Evolutionary conservation across 2,888 invertebrate species (phyloP), one percentile per base, ranked within the genome.

Genomic region (Aphidius colemani): DNA sequence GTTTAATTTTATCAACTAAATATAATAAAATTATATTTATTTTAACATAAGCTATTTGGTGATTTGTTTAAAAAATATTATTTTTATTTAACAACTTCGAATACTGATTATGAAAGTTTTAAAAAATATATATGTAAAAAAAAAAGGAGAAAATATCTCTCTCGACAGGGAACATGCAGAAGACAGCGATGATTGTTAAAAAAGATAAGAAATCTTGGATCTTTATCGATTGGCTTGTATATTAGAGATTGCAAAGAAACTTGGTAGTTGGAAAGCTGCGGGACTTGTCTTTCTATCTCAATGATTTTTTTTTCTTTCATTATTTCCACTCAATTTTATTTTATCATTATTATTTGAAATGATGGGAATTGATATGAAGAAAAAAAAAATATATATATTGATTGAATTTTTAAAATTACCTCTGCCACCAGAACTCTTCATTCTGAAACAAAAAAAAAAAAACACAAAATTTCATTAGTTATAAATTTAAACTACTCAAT

Each of bases 361-460:
- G 61, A 49, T 48, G 45, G 18, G 44, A 58, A 61, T 63, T 46
- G 41, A 61, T 59, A 53, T 57, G 58, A 30, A 30, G 30, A 30
- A 30, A 30, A 30, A 4, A 3, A 57, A 57, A 58, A 40, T 59
- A 53, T 43, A 40, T 46, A 41, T 63, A 66, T 58, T 61, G 58
- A 61, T 61, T 61, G 60, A 66, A 51, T 61, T 48, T 64, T 64
- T 64, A 30, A 61, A 61, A 65, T 80, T 73, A 82, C 82, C 82
- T 79, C 80, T 75, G 73, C 80, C 79, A 62, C 78, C 75, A 39
- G 78, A 73, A 66, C 78, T 80, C 69, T 81, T 81, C 68, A 82
- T 71, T 70, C 80, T 79, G 79, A 64, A 79, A 80, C 74, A 75
- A 49, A 72, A 65, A 67, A 44, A 57, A 61, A 40, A 63, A 6